Evolutionary conservation across 2,888 invertebrate species (phyloP).

Genomic region (Polietes domitor): DNA sequence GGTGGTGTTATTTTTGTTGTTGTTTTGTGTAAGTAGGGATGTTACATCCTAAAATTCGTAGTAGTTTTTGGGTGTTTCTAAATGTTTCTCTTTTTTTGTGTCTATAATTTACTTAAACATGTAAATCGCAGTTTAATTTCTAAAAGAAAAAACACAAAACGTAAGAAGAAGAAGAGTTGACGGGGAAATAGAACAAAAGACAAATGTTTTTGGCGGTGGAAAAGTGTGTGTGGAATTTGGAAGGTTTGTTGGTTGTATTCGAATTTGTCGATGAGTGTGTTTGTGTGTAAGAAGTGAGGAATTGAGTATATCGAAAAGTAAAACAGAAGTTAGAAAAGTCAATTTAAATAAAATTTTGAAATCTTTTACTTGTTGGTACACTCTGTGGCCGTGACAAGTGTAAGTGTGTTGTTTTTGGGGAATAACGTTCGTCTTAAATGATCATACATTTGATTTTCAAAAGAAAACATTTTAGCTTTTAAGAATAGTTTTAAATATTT

Average conservation of each 20-base stretch:
- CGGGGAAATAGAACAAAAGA: slow-evolving; percentile 23
- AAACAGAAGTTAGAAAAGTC: not conserved
- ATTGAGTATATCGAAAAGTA: not conserved
- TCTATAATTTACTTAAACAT: slow-evolving; percentile 75
- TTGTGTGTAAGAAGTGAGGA: no score
- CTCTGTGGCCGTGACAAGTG: not conserved
- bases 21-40: slow-evolving; percentile 35
- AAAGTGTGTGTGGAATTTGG: slow-evolving; percentile 10
- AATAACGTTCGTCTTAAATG: slow-evolving; percentile 6
- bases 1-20: slow-evolving; percentile 42
- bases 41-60: slow-evolving; percentile 68
- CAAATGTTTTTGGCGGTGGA: slow-evolving; percentile 19
- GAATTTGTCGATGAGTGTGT: not conserved
- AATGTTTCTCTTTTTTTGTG: slow-evolving; percentile 58
- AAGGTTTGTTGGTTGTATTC: not conserved
- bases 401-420: not conserved
- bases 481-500: no score
- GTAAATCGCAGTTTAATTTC: slow-evolving; percentile 80
- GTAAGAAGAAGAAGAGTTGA: slow-evolving; percentile 4
- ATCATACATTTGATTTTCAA: not conserved
- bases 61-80: slow-evolving; percentile 55
- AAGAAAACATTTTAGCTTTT: no score
- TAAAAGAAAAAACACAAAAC: slow-evolving; percentile 70
- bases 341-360: not conserved
- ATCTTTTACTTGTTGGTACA: not conserved